Evolutionary conservation across 2,113 vertebrate genomes (phyloP).

Genomic region (Pan paniscus): DNA sequence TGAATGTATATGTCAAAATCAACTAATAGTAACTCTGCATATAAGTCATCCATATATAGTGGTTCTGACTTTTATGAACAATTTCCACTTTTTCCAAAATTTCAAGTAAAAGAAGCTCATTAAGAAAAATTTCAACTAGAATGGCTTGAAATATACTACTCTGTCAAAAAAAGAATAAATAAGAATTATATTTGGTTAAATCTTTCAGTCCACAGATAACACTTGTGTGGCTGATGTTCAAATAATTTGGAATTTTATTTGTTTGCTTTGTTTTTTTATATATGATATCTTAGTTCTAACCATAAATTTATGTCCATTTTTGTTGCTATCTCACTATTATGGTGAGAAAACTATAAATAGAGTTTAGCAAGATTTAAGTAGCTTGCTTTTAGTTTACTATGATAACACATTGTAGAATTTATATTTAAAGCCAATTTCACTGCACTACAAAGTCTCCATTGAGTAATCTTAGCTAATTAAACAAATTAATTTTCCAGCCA

Average conservation of each 20-base stretch:
- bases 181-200: background rate
- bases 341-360: background rate
- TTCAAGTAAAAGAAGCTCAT: background rate
- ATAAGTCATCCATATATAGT: background rate
- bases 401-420: background rate
- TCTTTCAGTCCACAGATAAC: background rate
- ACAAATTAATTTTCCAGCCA: slow-evolving; percentile 8
- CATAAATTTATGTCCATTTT: background rate
- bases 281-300: background rate
- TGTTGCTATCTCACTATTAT: background rate
- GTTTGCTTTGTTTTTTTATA: background rate
- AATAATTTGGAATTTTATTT: background rate
- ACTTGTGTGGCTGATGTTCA: background rate
- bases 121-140: background rate
- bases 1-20: background rate
- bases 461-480: slow-evolving; percentile 1
- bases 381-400: background rate
- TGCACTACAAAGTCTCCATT: background rate
- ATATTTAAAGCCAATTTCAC: background rate
- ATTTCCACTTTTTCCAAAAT: background rate
- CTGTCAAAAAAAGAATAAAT: background rate
- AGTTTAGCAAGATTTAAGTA: background rate
- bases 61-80: background rate
- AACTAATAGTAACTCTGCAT: background rate
- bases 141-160: background rate